Percentiles rank a stretch among this genome's conserved stretches.
Evolutionary conservation across 2,888 invertebrate species (phyloP).

Genomic region (Tipula lateralis): DNA sequence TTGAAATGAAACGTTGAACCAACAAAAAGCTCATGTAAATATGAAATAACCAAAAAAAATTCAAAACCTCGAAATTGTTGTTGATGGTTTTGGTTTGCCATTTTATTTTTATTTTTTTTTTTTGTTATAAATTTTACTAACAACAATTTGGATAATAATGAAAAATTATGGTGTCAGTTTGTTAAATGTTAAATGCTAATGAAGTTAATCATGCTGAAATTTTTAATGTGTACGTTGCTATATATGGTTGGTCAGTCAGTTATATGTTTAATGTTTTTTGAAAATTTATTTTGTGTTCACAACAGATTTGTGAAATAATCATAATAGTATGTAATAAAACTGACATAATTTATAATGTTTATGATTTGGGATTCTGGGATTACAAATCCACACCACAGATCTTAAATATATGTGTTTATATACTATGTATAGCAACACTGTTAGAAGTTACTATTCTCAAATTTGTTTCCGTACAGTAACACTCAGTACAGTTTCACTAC

Average conservation of each 20-base stretch:
- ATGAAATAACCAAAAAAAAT: not conserved
- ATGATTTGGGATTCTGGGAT: not conserved
- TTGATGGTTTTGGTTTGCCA: conserved; percentile 5
- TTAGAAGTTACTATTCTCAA: too few relatives aligned
- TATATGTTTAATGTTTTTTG: not conserved
- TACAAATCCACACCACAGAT: too few relatives aligned
- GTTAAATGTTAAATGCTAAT: conserved; percentile 1
- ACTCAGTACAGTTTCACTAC: too few relatives aligned
- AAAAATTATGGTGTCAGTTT: not conserved
- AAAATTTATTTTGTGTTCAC: not conserved
- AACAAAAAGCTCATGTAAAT: not conserved
- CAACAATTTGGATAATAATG: not conserved
- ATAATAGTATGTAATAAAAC: too few relatives aligned
- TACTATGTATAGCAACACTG: too few relatives aligned
- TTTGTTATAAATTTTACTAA: not conserved
- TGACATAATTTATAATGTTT: too few relatives aligned
- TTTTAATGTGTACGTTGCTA: not conserved
- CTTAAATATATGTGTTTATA: too few relatives aligned
- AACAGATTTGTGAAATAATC: not conserved
- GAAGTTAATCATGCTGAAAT: conserved; percentile 1
- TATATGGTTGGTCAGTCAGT: not conserved
- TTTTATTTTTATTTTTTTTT: not conserved
- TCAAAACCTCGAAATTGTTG: not conserved
- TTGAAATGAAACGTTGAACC: not conserved
- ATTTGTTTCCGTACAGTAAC: too few relatives aligned